Conservation (phyloP, 1,140 invertebrate species). For the Pseudoatta argentina region DNA sequence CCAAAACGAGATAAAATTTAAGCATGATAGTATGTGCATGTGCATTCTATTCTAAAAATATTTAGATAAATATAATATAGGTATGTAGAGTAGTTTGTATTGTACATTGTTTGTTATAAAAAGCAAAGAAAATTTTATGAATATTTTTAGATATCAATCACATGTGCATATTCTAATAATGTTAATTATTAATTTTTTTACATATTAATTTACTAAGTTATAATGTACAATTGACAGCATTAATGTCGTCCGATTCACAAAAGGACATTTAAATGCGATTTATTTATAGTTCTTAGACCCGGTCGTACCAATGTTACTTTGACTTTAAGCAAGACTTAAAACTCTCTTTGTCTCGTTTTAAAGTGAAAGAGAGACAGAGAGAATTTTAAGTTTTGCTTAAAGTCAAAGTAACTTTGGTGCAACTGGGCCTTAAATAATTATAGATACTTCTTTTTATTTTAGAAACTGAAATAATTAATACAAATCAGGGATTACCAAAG, state of each 20-base stretch:
- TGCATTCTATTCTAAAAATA: slow-evolving; percentile 60
- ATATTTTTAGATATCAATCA: slow-evolving; percentile 43
- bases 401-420: too few relatives aligned
- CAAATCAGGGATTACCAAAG: too few relatives aligned
- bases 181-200: slow-evolving; percentile 41
- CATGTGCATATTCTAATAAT: slow-evolving; percentile 54
- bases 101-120: background rate
- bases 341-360: too few relatives aligned
- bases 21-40: slow-evolving; percentile 75
- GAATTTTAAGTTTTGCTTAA: too few relatives aligned
- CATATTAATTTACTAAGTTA: slow-evolving; percentile 41
- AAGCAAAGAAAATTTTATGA: background rate
- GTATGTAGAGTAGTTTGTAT: background rate
- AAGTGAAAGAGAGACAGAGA: too few relatives aligned
- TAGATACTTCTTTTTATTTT: background rate
- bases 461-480: background rate
- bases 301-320: too few relatives aligned
- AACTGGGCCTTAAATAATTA: too few relatives aligned
- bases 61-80: background rate
- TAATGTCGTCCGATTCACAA: background rate
- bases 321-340: too few relatives aligned
- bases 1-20: slow-evolving; percentile 40
- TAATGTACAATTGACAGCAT: background rate
- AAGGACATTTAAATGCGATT: background rate
- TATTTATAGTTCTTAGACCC: too few relatives aligned